Base-by-base conservation (phyloP, 1,140 invertebrate genomes). In the Papilio polytes region DNA sequence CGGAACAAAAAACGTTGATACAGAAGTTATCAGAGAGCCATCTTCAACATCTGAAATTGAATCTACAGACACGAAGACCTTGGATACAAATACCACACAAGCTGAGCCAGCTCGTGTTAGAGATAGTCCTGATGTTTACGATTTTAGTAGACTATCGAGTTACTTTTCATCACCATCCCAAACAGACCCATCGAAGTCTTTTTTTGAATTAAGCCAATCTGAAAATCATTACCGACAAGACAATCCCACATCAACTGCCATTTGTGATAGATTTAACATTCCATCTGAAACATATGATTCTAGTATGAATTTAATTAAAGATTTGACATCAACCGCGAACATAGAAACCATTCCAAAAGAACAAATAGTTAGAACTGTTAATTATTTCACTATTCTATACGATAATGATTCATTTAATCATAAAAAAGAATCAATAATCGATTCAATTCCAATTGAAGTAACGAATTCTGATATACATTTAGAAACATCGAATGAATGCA, bases 161-260 rank as follows among this genome's bases (percentile, higher is more conserved):
- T 95, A 95, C 81, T 95, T 95, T 53, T 66, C 86, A 41, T 59
- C 87, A 9, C 89, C 88, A 73, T 80, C 84, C 20, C 88, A 93
- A 89, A 59, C 89, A 10, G 91, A 95, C 20, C 90, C 87, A 10
- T 84, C 90, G 44, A 94, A 95, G 83, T 91, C 94, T 94, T 95
- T 95, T 95, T 95, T 95, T 94, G 94, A 95, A 81, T 89, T 94
- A 82, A 95, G 94, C 85, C 90, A 94, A 78, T 92, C 92, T 22
- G 91, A 94, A 91, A 89, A 95, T 46, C 93, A 95, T 82, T 94
- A 92, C 20, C 92, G 91, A 74, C 90, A 94, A 78, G 83, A 82
- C 31, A 78, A 80, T 72, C 41, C 76, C 20, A 73, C 46, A 44
- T 41, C 63, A 86, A 79, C 76, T 46, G 81, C 20, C 2, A 66